Conservation (phyloP, 2,113 vertebrate genomes). For the Xerus inauris region DNA sequence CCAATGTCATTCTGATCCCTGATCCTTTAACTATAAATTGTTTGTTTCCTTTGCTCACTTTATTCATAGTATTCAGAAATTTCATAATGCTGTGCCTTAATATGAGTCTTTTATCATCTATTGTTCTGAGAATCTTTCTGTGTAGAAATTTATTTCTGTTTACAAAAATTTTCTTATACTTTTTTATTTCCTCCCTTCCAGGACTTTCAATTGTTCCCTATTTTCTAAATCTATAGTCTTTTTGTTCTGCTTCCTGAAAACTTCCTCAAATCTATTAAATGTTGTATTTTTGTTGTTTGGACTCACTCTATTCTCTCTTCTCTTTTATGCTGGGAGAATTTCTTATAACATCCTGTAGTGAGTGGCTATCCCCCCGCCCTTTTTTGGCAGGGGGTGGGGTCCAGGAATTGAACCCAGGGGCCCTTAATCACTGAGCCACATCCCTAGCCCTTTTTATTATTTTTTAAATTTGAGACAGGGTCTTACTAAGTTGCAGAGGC, state of each 20-base stretch:
- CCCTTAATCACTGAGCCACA: too few relatives aligned
- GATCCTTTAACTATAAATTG: not conserved
- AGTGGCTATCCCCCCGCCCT: not conserved
- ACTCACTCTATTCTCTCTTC: not conserved
- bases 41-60: not conserved
- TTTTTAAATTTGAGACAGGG: too few relatives aligned
- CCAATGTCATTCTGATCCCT: not conserved
- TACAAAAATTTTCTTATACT: not conserved
- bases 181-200: not conserved
- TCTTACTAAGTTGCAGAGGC: too few relatives aligned
- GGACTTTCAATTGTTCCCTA: not conserved
- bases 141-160: not conserved
- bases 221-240: not conserved
- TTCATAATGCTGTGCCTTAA: not conserved
- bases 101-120: not conserved
- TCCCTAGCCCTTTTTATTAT: too few relatives aligned
- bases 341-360: not conserved
- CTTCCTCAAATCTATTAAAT: not conserved
- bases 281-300: not conserved
- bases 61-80: not conserved
- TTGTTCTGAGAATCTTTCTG: slow-evolving; percentile 14
- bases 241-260: not conserved
- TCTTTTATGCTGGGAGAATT: not conserved
- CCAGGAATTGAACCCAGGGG: too few relatives aligned
- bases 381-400: too few relatives aligned